Evolutionary conservation across 1,140 invertebrate genomes (phyloP), one percentile per base, ranked within the genome.

Genomic region (Macrocentrus cingulum): DNA sequence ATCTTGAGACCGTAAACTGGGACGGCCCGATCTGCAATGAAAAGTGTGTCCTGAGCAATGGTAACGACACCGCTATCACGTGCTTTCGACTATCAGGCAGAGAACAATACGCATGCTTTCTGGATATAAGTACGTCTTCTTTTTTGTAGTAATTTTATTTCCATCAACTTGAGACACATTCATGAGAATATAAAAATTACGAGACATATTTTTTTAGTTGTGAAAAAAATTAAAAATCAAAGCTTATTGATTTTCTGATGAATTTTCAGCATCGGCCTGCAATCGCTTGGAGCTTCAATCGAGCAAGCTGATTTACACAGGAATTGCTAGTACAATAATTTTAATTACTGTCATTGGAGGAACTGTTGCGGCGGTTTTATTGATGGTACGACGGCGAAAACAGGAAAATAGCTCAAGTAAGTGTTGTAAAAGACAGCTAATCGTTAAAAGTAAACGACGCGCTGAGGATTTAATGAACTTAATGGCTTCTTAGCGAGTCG

Each of bases 1-100:
- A 39, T 41, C 32, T 57, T 9, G 34, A 57, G 45, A 23, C 46
- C 6, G 23, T 57, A 41, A 57, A 57, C 19, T 57, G 55, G 55
- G 45, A 42, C 1, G 55, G 55, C 41, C 46, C 55, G 13, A 41
- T 8, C n/a, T 57, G 55, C 45, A 50, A 32, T 23, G 45, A 49
- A 57, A 49, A 50, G 16, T 57, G 55, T 50, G n/a, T 25, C 20
- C n/a, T 50, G n/a, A 25, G 18, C 29, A 18, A 16, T 8, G 25
- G 19, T 32, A 50, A 57, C 23, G 36, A 37, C 36, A 57, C 55
- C 9, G n/a, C n/a, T n/a, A n/a, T n/a, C n/a, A 20, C 11, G 37
- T 57, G 55, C 55, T 57, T 39, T 25, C 55, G 20, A 25, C 45
- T 57, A 2, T 46, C 19, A 23, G 22, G 18, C 16, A 22, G 48